Percentiles rank a stretch among this genome's conserved stretches.
Conservation (phyloP, 2,888 invertebrate species). For the Caradrina kadenii region DNA sequence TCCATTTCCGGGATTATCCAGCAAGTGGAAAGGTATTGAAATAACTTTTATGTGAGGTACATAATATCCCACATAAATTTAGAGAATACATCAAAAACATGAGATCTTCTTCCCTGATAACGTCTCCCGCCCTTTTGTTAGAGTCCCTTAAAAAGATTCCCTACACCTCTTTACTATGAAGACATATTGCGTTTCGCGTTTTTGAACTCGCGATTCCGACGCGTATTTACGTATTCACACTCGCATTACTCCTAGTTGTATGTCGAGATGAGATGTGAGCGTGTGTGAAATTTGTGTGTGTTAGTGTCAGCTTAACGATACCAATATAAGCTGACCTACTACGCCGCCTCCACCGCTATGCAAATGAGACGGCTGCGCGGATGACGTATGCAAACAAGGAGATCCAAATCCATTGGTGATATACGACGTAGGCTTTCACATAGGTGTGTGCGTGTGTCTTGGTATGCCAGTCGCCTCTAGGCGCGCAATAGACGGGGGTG, state of each 20-base stretch:
- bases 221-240: conserved; percentile 90
- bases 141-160: conserved; percentile 85
- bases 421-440: conserved; percentile 83
- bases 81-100: conserved; percentile 79
- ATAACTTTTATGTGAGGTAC: conserved; percentile 36
- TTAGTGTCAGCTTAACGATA: conserved; percentile 84
- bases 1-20: conserved; percentile 10
- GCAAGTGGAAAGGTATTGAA: conserved; percentile 10
- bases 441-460: conserved; percentile 87
- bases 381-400: conserved; percentile 84
- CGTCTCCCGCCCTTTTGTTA: conserved; percentile 83
- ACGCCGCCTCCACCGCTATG: conserved; percentile 75
- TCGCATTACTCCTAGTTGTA: conserved; percentile 88
- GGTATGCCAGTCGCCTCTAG: conserved; percentile 90
- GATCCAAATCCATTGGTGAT: conserved; percentile 83
- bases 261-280: conserved; percentile 86
- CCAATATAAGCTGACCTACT: conserved; percentile 77
- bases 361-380: conserved; percentile 77
- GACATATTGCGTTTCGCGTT: conserved; percentile 90
- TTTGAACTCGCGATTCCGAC: conserved; percentile 89
- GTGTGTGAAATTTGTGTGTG: conserved; percentile 81
- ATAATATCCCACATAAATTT: conserved; percentile 70
- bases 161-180: conserved; percentile 86
- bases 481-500: conserved; percentile 90
- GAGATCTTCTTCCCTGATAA: conserved; percentile 83